A percentile compares a stretch with the other conserved stretches of the same genome.
phyloP scores from a whole-genome alignment of 2,797 vertebrate species.

The Adrianichthys oophorus region DNA sequence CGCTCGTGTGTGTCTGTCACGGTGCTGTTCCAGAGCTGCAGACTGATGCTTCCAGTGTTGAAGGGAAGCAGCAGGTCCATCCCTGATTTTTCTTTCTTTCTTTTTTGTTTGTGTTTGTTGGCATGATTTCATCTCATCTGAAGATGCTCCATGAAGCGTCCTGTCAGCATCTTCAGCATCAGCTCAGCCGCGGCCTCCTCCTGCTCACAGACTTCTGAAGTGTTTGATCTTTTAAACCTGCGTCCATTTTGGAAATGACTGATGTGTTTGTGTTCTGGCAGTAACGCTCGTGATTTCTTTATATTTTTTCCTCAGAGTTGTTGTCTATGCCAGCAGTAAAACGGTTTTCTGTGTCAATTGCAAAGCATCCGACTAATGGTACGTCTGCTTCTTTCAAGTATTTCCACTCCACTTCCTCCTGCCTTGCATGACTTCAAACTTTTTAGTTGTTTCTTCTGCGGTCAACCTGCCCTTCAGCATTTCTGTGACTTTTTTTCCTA shows the following conservation, averaged over 20 bases:
- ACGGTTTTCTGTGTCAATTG: slow-evolving; percentile 99
- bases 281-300: slow-evolving; percentile 90
- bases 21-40: no score
- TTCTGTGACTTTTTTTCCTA: slow-evolving; percentile 34
- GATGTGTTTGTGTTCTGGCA: slow-evolving; percentile 62
- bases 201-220: no score
- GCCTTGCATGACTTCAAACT: slow-evolving; percentile 83
- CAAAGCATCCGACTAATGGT: slow-evolving; percentile 99
- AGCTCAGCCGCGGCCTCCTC: slow-evolving; percentile 9
- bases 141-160: slow-evolving; percentile 38
- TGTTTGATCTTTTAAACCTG: no score
- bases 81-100: slow-evolving; percentile 5
- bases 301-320: slow-evolving; percentile 98
- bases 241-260: slow-evolving; percentile 32
- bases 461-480: slow-evolving; percentile 67
- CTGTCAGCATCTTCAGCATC: slow-evolving; percentile 30
- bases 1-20: no score
- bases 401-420: slow-evolving; percentile 82
- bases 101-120: slow-evolving; percentile 20
- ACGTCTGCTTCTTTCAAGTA: slow-evolving; percentile 98
- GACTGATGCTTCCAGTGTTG: no score
- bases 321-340: slow-evolving; percentile 99
- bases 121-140: slow-evolving; percentile 48
- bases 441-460: slow-evolving; percentile 44
- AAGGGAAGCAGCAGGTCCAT: no score